A percentile compares a stretch with the other conserved stretches of the same genome.
Conservation (phyloP, 2,888 invertebrate species). For the Pollenia griseotomentosa region DNA sequence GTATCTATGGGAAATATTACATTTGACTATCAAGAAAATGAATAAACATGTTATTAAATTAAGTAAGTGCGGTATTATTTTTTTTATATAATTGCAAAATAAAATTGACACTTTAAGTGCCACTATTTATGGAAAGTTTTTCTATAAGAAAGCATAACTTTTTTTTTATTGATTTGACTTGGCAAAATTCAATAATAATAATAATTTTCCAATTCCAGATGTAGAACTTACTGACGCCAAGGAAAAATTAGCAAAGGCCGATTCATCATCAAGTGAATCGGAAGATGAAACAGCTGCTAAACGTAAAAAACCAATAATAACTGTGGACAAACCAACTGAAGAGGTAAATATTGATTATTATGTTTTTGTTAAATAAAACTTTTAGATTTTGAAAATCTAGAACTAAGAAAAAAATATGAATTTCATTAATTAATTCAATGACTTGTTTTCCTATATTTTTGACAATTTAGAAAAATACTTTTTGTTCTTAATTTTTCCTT, state of each 20-base stretch:
- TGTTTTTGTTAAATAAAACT: not conserved
- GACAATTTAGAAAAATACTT: too few species aligned
- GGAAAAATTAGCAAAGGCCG: slow-evolving; percentile 93
- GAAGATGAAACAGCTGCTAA: slow-evolving; percentile 88
- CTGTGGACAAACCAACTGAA: slow-evolving; percentile 87
- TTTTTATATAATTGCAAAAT: not conserved
- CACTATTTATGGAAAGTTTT: too few species aligned
- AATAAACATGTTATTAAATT: slow-evolving; percentile 96
- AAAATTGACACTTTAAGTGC: too few species aligned
- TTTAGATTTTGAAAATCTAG: slow-evolving; percentile 2
- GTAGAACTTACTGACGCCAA: slow-evolving; percentile 93
- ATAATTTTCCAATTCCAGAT: slow-evolving; percentile 82
- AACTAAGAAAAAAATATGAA: not conserved
- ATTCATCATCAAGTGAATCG: slow-evolving; percentile 92
- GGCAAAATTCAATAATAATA: not conserved
- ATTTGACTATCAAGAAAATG: slow-evolving; percentile 98
- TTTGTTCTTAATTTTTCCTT: too few species aligned
- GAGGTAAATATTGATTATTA: slow-evolving; percentile 84
- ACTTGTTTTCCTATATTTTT: too few species aligned
- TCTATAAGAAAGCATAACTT: too few species aligned
- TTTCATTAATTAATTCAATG: too few species aligned
- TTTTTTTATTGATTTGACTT: not conserved
- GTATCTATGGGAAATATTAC: slow-evolving; percentile 98
- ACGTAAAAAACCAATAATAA: slow-evolving; percentile 83
- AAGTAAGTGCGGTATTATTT: slow-evolving; percentile 83